A percentile compares a stretch with the other conserved stretches of the same genome.
Conservation (phyloP, 64 coral and sea anemone species). For the Dendronephthya gigantea region DNA sequence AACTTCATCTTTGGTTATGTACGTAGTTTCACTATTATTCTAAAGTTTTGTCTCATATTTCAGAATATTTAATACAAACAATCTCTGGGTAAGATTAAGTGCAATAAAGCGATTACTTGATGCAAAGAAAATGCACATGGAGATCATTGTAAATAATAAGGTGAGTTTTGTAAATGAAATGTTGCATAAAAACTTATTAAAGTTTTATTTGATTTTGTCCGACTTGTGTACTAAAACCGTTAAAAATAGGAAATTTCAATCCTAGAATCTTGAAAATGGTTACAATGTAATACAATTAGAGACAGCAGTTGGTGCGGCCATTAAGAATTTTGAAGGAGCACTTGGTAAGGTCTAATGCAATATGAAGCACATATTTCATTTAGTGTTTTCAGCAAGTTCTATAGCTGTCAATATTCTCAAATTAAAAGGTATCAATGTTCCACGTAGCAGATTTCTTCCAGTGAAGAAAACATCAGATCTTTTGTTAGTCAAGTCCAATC, state of each 20-base stretch:
- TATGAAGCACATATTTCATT: background rate
- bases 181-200: too few relatives aligned
- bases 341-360: conserved; percentile 39
- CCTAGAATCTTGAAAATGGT: conserved; percentile 77
- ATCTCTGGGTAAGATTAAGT: conserved; percentile 81
- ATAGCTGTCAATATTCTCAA: background rate
- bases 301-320: conserved; percentile 91
- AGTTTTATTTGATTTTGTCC: background rate
- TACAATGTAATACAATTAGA: conserved; percentile 75
- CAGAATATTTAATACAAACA: conserved; percentile 99
- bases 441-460: conserved; percentile 88
- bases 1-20: too few relatives aligned
- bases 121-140: conserved; percentile 63
- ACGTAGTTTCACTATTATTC: background rate
- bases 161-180: conserved; percentile 15
- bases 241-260: too few relatives aligned
- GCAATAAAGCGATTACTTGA: conserved; percentile 58
- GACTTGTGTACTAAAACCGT: too few relatives aligned
- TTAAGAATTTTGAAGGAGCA: conserved; percentile 90
- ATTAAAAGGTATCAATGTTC: conserved; percentile 80
- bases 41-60: background rate
- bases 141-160: conserved; percentile 98
- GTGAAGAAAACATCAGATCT: conserved; percentile 93
- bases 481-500: conserved; percentile 78
- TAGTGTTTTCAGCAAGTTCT: background rate